phyloP scores from a whole-genome alignment of 2,888 invertebrate species.

The Leptogaster cylindrica region DNA sequence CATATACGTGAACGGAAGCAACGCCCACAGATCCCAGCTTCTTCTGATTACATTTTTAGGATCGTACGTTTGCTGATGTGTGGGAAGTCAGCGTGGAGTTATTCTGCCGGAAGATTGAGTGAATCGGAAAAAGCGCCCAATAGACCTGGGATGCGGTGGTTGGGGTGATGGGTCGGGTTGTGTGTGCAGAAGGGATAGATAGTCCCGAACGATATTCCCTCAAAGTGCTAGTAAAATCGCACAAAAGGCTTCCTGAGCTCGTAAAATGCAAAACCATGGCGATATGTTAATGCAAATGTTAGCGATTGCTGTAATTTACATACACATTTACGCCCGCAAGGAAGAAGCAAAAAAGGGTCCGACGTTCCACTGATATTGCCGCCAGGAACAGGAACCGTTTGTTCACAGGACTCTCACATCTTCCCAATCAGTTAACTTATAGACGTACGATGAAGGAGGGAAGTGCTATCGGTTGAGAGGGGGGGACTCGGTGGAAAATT shows the following conservation, averaged over 20 bases:
- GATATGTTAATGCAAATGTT: constrained; percentile 40
- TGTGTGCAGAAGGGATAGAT: background rate
- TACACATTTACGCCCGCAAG: constrained; percentile 19
- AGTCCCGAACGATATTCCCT: constrained; percentile 12
- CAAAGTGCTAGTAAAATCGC: constrained; percentile 25
- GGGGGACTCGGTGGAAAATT: background rate
- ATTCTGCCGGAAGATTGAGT: constrained; percentile 25
- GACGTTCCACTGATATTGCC: constrained; percentile 7
- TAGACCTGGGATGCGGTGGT: background rate
- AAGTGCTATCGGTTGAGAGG: background rate
- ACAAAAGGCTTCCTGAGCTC: constrained; percentile 36
- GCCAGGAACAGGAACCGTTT: constrained; percentile 13
- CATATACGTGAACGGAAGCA: background rate
- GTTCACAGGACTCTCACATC: constrained; percentile 11
- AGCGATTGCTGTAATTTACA: constrained; percentile 39
- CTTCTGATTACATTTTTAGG: constrained; percentile 15
- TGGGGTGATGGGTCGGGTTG: no score
- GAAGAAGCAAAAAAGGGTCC: constrained; percentile 5
- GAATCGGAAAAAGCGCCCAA: constrained; percentile 25
- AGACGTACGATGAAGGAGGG: constrained; percentile 1
- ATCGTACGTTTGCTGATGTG: background rate
- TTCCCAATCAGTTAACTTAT: constrained; percentile 14
- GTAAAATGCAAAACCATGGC: constrained; percentile 36
- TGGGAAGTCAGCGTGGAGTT: background rate
- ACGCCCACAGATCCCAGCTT: constrained; percentile 1